Evolutionary conservation across 2,888 invertebrate genomes (phyloP).

Genomic region (Himalopsyche kuldschensis): DNA sequence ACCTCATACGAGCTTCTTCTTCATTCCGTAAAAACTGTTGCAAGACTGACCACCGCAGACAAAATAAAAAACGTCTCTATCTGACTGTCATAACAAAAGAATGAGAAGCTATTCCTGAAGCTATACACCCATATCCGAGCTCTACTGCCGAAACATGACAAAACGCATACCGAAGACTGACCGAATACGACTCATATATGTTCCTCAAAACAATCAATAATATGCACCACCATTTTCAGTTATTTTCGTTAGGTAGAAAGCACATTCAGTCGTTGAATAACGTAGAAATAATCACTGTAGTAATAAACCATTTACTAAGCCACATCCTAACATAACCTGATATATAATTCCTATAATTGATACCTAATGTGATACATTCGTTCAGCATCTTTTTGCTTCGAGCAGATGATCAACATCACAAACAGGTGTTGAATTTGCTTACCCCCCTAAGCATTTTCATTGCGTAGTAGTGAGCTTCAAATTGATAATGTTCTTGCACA

Average conservation of each 20-base stretch:
- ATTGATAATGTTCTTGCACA: neutral
- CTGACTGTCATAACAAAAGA: neutral
- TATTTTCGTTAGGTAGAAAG: slow-evolving; percentile 20
- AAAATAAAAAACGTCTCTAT: neutral
- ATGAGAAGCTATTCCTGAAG: slow-evolving; percentile 1
- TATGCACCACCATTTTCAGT: slow-evolving; percentile 35
- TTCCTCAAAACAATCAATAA: slow-evolving; percentile 30
- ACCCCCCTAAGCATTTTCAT: slow-evolving; percentile 3
- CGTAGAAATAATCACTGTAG: slow-evolving; percentile 30
- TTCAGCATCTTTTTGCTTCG: neutral
- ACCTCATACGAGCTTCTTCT: slow-evolving; percentile 3
- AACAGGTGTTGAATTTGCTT: neutral
- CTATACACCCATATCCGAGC: neutral
- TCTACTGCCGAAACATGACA: slow-evolving; percentile 9
- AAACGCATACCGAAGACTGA: slow-evolving; percentile 14
- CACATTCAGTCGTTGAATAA: slow-evolving; percentile 36
- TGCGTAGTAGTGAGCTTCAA: neutral
- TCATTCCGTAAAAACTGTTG: neutral
- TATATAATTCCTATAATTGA: slow-evolving; percentile 22
- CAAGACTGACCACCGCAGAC: neutral
- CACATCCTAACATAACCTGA: slow-evolving; percentile 14
- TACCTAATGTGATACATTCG: slow-evolving; percentile 17
- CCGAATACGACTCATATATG: slow-evolving; percentile 3
- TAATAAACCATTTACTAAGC: neutral
- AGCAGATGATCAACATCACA: slow-evolving; percentile 11